Conservation (phyloP, 1,140 invertebrate species). For the Chelonus insularis region DNA sequence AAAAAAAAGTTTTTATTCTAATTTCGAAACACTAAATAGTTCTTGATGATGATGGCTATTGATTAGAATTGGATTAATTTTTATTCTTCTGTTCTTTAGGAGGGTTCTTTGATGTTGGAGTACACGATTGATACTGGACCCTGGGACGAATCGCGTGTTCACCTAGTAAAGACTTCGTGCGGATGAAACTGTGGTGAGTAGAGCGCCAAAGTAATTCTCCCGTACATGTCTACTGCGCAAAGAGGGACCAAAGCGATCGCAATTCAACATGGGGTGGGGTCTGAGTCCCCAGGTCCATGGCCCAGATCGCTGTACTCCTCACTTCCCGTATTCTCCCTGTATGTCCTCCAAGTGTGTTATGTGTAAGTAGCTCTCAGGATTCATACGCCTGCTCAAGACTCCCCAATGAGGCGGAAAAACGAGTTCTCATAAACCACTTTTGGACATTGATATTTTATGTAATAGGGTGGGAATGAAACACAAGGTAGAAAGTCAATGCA, state of each 20-base stretch:
- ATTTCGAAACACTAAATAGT: too few relatives aligned
- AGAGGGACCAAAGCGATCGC: conserved; percentile 36
- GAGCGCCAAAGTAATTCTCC: conserved; percentile 39
- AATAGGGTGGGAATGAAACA: conserved; percentile 5
- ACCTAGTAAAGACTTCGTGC: conserved; percentile 51
- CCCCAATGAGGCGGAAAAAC: not conserved
- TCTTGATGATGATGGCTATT: too few relatives aligned
- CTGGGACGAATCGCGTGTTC: conserved; percentile 45
- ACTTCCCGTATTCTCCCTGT: conserved; percentile 15
- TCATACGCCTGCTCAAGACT: not conserved
- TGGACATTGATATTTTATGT: conserved; percentile 13
- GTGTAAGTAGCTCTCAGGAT: not conserved
- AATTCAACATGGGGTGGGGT: conserved; percentile 26
- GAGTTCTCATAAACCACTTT: conserved; percentile 12
- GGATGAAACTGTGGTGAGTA: conserved; percentile 42
- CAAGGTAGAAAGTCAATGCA: conserved; percentile 6
- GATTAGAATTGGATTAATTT: not conserved
- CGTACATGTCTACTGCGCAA: conserved; percentile 29
- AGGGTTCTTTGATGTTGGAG: conserved; percentile 50
- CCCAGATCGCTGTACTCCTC: conserved; percentile 6
- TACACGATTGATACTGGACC: conserved; percentile 54
- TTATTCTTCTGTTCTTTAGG: too few relatives aligned
- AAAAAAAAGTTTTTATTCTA: conserved; percentile 3
- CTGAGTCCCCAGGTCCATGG: conserved; percentile 11
- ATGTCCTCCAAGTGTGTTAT: not conserved